These are phyloP conservation scores for Cephus pulcher DNA, from an alignment of 2,888 invertebrate genomes.

Conservation along the genomic window DNA sequence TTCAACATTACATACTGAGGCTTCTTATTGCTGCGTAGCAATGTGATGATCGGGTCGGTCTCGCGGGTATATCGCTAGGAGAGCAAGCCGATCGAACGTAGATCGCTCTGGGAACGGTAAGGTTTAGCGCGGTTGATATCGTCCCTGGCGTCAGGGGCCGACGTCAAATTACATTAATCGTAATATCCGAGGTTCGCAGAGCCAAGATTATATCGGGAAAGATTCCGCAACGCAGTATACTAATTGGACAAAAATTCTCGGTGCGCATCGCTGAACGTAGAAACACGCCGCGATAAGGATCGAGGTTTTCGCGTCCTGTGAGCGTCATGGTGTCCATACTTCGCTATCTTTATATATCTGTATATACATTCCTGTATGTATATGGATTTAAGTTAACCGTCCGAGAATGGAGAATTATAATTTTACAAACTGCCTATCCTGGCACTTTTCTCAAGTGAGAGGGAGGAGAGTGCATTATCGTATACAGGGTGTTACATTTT, in stretches of 20 bases:
- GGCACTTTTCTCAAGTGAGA: constrained; percentile 8
- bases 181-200: constrained; percentile 32
- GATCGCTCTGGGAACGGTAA: not conserved
- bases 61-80: not conserved
- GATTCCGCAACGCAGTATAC: constrained; percentile 47
- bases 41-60: not conserved
- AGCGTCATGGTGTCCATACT: constrained; percentile 38
- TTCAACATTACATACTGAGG: not conserved
- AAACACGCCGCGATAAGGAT: constrained; percentile 47
- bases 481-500: not conserved
- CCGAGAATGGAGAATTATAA: constrained; percentile 45
- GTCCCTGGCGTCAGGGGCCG: constrained; percentile 27
- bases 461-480: not conserved
- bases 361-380: not conserved
- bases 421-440: constrained; percentile 45
- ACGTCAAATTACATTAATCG: constrained; percentile 51
- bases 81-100: not conserved
- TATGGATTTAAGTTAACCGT: constrained; percentile 30
- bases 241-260: constrained; percentile 52
- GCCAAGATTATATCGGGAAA: constrained; percentile 13
- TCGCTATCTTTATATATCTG: not conserved
- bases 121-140: not conserved
- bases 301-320: constrained; percentile 48
- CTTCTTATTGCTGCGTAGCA: not conserved
- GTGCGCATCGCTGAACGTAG: constrained; percentile 40